Evolutionary conservation across 2,113 vertebrate species (phyloP), one percentile per base, ranked within the genome.

Genomic region (Microcebus ravelobensis): DNA sequence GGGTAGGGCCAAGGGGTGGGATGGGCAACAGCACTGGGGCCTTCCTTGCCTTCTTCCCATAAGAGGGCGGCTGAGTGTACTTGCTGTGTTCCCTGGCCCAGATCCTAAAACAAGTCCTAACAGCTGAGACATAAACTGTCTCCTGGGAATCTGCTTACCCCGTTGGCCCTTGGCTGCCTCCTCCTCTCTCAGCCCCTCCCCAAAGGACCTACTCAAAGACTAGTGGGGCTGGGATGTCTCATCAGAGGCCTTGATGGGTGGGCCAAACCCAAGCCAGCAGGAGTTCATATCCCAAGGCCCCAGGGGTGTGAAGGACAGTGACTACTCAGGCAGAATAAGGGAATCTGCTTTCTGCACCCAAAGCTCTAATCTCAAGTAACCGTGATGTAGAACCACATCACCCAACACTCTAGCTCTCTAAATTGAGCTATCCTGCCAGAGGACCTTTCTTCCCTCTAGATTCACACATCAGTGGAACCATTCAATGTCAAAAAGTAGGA

Each of bases 41-140:
- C 85, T 93, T 96, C 55, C 79, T 86, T 87, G 21, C 70, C 68
- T 63, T 97, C 90, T 91, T 90, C 90, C 73, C 73, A 83, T 82
- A 93, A 81, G 83, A 96, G 65, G 77, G 96, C 10, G n/a, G 97
- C 91, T 95, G 57, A 96, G 76, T 95, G 34, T 92, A 82, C 67
- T 70, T 92, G 85, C 67, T 70, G 34, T 63, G 76, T n/a, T 95
- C 80, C 70, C 96, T 98, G 97, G 97, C 96, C 42, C 70, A 61
- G 91, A 87, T 97, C 96, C 93, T 97, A 97, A 97, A 98, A 98
- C 98, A 98, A 97, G 98, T 98, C 96, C 96, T 87, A 96, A 98
- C 97, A 98, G 91, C 97, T 96, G 95, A 97, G 95, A 83, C 91
- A 63, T 87, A 96, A 87, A 96, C 93, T 94, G 79, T 81, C 96